Evolutionary conservation across 1,140 invertebrate species (phyloP), one percentile per base, ranked within the genome.

Genomic region (Drosophila melanica): DNA sequence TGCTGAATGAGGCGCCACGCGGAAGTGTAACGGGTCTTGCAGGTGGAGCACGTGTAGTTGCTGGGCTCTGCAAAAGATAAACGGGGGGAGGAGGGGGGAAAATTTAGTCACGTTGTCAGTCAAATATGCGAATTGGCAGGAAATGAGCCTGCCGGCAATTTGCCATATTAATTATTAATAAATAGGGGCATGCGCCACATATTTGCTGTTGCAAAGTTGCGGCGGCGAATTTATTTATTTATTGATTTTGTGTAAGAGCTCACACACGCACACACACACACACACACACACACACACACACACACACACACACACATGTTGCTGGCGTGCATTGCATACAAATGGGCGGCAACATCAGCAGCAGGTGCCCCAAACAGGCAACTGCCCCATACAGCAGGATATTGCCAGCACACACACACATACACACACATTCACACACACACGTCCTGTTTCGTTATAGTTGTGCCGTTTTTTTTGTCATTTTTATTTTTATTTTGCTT

Each of bases 1-100:
- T 99, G 98, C 92, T 99, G 98, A 10, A 99, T 94, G 70, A 99
- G 93, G 47, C 95, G 94, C 98, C 98, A 99, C 0, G 98, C 98
- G 20, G 98, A 98, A 76, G 95, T 95, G 55, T 97, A 95, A 44
- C 96, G 95, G 57, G 96, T 95, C 77, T 98, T 98, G 93, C 98
- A 99, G 35, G 98, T 98, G 14, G 95, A 98, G 92, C 98, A 99
- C 42, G 98, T 95, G 92, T 98, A 97, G 93, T 97, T 97, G 92
- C 96, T 96, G 68, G 98, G 98, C 94, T 99, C 98, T 99, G 96
- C 47, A 95, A 93, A 0, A 35, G 35, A 16, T 0, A 4, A 10
- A 4, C 0, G 3, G 9, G 10, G 14, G 4, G 16, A 68, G 92
- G 80, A 92, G 80, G 92, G 85, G 82, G 87, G 90, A 77, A 79